Evolutionary conservation across 2,113 vertebrate genomes (phyloP), one percentile per base, ranked within the genome.

Genomic region (Gobio gobio): DNA sequence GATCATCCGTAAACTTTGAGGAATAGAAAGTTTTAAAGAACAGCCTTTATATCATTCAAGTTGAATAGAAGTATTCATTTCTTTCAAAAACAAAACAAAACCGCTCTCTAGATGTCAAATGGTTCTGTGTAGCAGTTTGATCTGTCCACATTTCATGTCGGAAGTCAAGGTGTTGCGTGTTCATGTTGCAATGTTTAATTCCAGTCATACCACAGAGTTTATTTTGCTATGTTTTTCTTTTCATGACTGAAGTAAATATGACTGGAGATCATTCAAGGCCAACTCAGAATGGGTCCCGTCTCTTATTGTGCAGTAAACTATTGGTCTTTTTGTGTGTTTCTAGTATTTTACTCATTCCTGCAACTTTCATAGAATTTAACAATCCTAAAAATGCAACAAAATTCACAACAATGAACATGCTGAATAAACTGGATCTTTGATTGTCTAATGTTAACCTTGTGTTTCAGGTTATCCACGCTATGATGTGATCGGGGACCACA

Each of bases 401-500:
- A n/a, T 58, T 26, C 14, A 40, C 40, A 40, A 49, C 6, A 49
- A 13, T 45, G 45, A 47, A 36, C 29, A 43, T 14, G 24, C 54
- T 1, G 2, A 78, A 29, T 56, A 6, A 78, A 36, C 70, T 40
- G 20, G 0, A n/a, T 59, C 0, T 58, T 51, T 36, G 7, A 29
- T 77, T 33, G 18, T 33, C 2, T 33, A 70, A 70, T 18, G 33
- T 56, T 12, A 10, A 56, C 0, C 1, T 22, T 88, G 61, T 85
- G n/a, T 45, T 83, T 7, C 94, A 98, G 97, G 97, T 63, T 97
- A 97, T 10, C 97, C 97, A 0, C 96, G 97, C 43, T 98, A 98
- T 47, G 93, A 97, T 84, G 96, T 98, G 0, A 94, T 97, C 59
- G 97, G 97, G 14, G 96, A 97, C 93, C 97, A 97, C 43, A 93